phyloP scores from a whole-genome alignment of 2,888 invertebrate genomes.

The Dione juno region DNA sequence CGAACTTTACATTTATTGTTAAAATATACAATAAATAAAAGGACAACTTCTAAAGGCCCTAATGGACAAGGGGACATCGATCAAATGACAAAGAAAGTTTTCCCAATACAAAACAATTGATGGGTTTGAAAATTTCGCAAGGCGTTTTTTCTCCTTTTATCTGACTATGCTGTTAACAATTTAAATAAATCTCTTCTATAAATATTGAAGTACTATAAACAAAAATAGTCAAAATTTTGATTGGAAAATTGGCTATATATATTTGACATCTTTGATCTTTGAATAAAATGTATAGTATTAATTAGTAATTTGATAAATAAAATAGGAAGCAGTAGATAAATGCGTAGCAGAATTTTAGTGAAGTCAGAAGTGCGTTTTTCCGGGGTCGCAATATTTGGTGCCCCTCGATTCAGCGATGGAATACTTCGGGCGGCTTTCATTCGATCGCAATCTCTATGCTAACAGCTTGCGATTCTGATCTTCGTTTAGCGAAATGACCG shows the following conservation, averaged over 20 bases:
- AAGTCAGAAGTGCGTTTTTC: conserved; percentile 74
- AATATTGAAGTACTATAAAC: neutral
- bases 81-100: conserved; percentile 80
- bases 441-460: conserved; percentile 84
- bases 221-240: no score
- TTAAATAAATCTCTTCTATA: conserved; percentile 40
- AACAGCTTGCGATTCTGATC: conserved; percentile 84
- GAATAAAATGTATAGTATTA: neutral
- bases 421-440: conserved; percentile 79
- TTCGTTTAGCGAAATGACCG: conserved; percentile 84
- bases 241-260: no score
- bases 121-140: conserved; percentile 62
- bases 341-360: conserved; percentile 70
- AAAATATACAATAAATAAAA: conserved; percentile 76
- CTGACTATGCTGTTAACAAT: conserved; percentile 59
- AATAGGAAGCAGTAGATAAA: conserved; percentile 72
- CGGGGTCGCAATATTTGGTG: conserved; percentile 76
- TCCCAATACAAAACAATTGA: conserved; percentile 75
- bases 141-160: conserved; percentile 61
- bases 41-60: conserved; percentile 78
- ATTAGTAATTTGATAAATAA: conserved; percentile 54
- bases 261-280: conserved; percentile 24
- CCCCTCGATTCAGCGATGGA: conserved; percentile 79
- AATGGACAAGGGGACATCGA: conserved; percentile 81
- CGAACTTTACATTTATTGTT: conserved; percentile 71